A percentile compares a stretch with the other conserved stretches of the same genome.
phyloP scores from a whole-genome alignment of 1,140 invertebrate species.

The Babylonia areolata region DNA sequence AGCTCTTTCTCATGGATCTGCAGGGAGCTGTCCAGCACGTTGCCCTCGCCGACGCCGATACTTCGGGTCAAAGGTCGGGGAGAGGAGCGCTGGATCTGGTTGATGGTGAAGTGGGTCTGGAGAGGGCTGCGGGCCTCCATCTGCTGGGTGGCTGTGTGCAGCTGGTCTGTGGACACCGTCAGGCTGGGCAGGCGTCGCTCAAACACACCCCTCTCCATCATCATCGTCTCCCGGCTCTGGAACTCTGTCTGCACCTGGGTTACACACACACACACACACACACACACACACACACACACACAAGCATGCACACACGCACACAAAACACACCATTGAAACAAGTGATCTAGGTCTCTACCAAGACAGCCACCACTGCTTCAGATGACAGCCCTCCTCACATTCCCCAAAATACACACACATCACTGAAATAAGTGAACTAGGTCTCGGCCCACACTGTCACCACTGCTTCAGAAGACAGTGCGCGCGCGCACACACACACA shows the following conservation, averaged over 20 bases:
- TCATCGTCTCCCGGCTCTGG: conserved; percentile 46
- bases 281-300: conserved; percentile 6
- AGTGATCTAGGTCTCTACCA: too few relatives aligned
- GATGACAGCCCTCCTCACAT: too few relatives aligned
- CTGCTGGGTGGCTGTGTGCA: neutral
- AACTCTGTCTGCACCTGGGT: conserved; percentile 50
- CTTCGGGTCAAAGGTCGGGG: conserved; percentile 68
- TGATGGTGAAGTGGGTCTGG: conserved; percentile 43
- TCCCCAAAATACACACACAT: neutral
- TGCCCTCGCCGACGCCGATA: conserved; percentile 73
- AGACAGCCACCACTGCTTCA: too few relatives aligned
- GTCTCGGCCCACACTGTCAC: neutral
- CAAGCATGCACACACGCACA: neutral
- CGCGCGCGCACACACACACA: neutral
- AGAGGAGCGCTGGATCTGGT: conserved; percentile 45
- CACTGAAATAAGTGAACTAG: too few relatives aligned
- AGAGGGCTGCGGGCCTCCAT: neutral
- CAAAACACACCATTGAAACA: neutral
- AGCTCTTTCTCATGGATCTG: conserved; percentile 75
- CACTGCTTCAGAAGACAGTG: neutral
- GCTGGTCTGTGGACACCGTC: neutral
- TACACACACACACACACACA: conserved; percentile 6
- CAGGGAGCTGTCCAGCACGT: conserved; percentile 70
- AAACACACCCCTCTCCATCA: conserved; percentile 49
- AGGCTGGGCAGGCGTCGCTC: neutral